Conservation (phyloP, 2,797 vertebrate species). For the Parotocinclus haroldoi region DNA sequence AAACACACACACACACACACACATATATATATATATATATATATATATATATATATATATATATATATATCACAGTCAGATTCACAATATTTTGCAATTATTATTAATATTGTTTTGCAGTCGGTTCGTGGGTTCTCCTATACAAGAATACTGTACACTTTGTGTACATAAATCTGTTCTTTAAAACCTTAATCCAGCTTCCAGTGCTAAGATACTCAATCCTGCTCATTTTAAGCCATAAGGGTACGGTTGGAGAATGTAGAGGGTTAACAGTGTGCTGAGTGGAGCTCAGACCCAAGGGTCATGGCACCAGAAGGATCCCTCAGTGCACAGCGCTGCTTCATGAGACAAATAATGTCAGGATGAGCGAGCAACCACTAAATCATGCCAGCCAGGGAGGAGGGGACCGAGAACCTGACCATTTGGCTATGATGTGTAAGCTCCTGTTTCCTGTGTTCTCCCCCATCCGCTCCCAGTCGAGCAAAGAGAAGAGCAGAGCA, state of each 20-base stretch:
- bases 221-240: neutral
- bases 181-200: too few relatives aligned
- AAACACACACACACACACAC: neutral
- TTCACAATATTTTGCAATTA: too few relatives aligned
- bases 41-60: too few relatives aligned
- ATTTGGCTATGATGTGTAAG: constrained; percentile 65
- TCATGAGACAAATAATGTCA: constrained; percentile 73
- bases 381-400: constrained; percentile 63
- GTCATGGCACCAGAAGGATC: constrained; percentile 58
- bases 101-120: too few relatives aligned
- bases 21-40: too few relatives aligned
- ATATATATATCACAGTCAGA: too few relatives aligned
- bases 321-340: constrained; percentile 59
- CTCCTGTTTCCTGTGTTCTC: constrained; percentile 63
- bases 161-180: too few relatives aligned
- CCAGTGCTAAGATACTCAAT: neutral
- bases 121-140: too few relatives aligned
- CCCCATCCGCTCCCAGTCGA: constrained; percentile 31
- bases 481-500: constrained; percentile 14
- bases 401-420: constrained; percentile 66
- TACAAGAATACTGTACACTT: too few relatives aligned
- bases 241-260: constrained; percentile 24
- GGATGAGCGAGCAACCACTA: constrained; percentile 67
- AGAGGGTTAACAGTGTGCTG: constrained; percentile 55
- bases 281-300: constrained; percentile 53